Percentiles rank a stretch among this genome's conserved stretches.
Conservation (phyloP, 2,797 vertebrate species). For the Bovichtus diacanthus region DNA sequence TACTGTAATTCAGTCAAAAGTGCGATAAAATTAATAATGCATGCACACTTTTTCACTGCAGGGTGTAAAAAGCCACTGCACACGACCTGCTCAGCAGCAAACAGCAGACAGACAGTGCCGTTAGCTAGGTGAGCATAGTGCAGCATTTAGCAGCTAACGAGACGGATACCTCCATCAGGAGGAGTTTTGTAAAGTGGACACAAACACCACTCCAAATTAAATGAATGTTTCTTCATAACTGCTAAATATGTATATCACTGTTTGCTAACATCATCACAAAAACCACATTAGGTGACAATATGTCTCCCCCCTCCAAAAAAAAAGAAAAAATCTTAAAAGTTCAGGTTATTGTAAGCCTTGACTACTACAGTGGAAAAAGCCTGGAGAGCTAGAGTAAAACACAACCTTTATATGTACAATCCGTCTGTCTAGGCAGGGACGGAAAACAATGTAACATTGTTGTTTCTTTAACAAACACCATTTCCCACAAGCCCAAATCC, state of each 20-base stretch:
- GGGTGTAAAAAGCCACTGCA: neutral
- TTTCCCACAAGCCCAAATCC: neutral
- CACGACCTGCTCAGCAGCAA: neutral
- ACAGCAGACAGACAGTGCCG: neutral
- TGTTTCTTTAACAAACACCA: neutral
- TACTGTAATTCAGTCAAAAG: slow-evolving; percentile 3
- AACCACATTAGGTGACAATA: too few species aligned
- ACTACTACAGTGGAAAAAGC: too few species aligned
- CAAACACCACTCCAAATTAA: neutral
- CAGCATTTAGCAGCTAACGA: neutral
- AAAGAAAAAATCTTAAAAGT: too few species aligned
- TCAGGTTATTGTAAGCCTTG: too few species aligned
- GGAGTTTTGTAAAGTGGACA: neutral
- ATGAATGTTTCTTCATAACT: neutral
- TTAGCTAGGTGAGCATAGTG: neutral
- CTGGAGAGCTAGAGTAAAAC: too few species aligned
- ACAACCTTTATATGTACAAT: too few species aligned
- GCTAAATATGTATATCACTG: neutral
- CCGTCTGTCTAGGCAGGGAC: neutral
- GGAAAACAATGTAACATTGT: neutral
- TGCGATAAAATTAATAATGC: neutral
- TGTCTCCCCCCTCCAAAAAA: too few species aligned
- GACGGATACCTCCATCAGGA: neutral
- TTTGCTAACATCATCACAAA: neutral
- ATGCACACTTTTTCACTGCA: neutral